Percentiles rank a stretch among this genome's conserved stretches.
Evolutionary conservation across 2,888 invertebrate genomes (phyloP).

Genomic region (Lithosia quadra): DNA sequence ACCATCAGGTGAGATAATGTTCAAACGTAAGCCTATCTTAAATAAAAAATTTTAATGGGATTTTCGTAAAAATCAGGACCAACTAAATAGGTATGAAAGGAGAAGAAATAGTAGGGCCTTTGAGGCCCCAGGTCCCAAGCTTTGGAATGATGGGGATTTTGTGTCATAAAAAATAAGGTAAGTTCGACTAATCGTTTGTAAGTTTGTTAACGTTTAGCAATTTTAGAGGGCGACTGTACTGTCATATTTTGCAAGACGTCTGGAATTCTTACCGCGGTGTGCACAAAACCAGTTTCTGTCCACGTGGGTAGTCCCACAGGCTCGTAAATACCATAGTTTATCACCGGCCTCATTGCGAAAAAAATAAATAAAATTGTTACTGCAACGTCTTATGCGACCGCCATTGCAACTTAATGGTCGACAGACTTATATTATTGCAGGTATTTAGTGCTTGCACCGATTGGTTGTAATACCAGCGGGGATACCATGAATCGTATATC

Average conservation of each 20-base stretch:
- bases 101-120: too few relatives aligned
- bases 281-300: constrained; percentile 30
- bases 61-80: too few relatives aligned
- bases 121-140: too few relatives aligned
- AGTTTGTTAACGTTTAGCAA: constrained; percentile 49
- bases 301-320: constrained; percentile 60
- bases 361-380: constrained; percentile 60
- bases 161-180: too few relatives aligned
- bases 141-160: too few relatives aligned
- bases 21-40: too few relatives aligned
- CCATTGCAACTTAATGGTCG: constrained; percentile 49
- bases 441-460: constrained; percentile 14
- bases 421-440: constrained; percentile 3
- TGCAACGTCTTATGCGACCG: constrained; percentile 53
- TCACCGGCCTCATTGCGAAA: constrained; percentile 53
- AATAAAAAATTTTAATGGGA: too few relatives aligned
- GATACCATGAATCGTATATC: neutral
- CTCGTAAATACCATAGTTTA: constrained; percentile 67
- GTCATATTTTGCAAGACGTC: constrained; percentile 5
- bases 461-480: neutral
- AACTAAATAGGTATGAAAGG: too few relatives aligned
- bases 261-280: constrained; percentile 17
- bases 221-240: constrained; percentile 22
- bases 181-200: neutral
- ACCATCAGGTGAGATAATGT: too few relatives aligned